These are phyloP conservation scores for Caenorhabditis wallacei DNA, from an alignment of 2,888 invertebrate species.

Conservation along the genomic window DNA sequence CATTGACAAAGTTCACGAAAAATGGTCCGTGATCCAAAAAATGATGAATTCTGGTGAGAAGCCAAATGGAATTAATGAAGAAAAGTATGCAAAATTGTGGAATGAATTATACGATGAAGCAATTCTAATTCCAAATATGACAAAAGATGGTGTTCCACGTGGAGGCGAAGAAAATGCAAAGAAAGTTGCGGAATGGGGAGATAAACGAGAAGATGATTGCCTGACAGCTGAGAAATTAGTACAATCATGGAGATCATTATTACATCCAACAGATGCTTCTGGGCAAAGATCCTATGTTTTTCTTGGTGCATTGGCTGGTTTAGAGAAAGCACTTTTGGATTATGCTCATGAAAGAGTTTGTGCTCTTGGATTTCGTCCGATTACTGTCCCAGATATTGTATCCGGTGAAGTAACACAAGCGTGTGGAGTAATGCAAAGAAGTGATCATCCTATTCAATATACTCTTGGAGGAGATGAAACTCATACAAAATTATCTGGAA, in stretches of 20 bases:
- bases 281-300: slow-evolving; percentile 80
- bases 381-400: slow-evolving; percentile 80
- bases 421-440: slow-evolving; percentile 77
- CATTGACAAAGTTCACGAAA: slow-evolving; percentile 73
- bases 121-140: slow-evolving; percentile 75
- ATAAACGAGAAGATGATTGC: slow-evolving; percentile 64
- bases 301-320: slow-evolving; percentile 63
- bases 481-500: slow-evolving; percentile 80
- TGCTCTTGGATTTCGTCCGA: slow-evolving; percentile 73
- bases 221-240: slow-evolving; percentile 77
- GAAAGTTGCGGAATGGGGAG: slow-evolving; percentile 66
- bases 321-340: slow-evolving; percentile 69
- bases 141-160: slow-evolving; percentile 74
- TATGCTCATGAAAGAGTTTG: slow-evolving; percentile 69
- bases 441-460: slow-evolving; percentile 75
- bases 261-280: slow-evolving; percentile 76
- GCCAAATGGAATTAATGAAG: slow-evolving; percentile 62
- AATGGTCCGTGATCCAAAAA: slow-evolving; percentile 74
- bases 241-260: slow-evolving; percentile 76
- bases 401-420: slow-evolving; percentile 74
- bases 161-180: slow-evolving; percentile 67
- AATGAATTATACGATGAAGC: slow-evolving; percentile 78
- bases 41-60: slow-evolving; percentile 67
- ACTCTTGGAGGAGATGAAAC: slow-evolving; percentile 66
- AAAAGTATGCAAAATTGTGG: slow-evolving; percentile 73